A percentile compares a stretch with the other conserved stretches of the same genome.
Conservation (phyloP, 2,113 vertebrate genomes). For the Rutilus rutilus region DNA sequence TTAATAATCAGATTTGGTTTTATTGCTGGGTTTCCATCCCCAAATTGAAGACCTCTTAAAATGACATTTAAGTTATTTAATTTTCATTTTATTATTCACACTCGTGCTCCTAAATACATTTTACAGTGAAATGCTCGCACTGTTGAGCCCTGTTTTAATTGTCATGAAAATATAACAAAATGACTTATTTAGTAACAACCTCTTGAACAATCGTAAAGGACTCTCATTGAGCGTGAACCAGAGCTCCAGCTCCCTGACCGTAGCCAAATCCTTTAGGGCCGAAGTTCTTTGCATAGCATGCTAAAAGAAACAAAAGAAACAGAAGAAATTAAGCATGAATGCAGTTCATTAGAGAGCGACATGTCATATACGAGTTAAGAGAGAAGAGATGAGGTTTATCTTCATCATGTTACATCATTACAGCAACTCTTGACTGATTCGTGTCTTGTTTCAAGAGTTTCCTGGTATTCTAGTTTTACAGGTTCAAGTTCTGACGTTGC, state of each 20-base stretch:
- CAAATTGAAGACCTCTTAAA: no score
- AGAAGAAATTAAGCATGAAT: slow-evolving; percentile 1
- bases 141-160: neutral
- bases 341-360: neutral
- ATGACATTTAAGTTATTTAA: no score
- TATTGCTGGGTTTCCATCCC: no score
- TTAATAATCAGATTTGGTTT: no score
- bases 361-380: neutral
- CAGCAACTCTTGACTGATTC: no score
- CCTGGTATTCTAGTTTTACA: neutral
- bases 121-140: no score
- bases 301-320: slow-evolving; percentile 69
- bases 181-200: neutral
- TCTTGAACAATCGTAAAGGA: no score
- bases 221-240: slow-evolving; percentile 81
- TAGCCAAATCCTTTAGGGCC: slow-evolving; percentile 95
- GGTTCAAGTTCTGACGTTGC: neutral
- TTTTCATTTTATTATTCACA: no score
- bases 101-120: no score
- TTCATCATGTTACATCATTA: neutral
- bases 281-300: slow-evolving; percentile 92
- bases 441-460: neutral
- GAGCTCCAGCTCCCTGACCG: slow-evolving; percentile 87
- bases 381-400: no score
- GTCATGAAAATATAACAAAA: neutral